Evolutionary conservation across 2,797 vertebrate genomes (phyloP).

Genomic region (Pangasius djambal): DNA sequence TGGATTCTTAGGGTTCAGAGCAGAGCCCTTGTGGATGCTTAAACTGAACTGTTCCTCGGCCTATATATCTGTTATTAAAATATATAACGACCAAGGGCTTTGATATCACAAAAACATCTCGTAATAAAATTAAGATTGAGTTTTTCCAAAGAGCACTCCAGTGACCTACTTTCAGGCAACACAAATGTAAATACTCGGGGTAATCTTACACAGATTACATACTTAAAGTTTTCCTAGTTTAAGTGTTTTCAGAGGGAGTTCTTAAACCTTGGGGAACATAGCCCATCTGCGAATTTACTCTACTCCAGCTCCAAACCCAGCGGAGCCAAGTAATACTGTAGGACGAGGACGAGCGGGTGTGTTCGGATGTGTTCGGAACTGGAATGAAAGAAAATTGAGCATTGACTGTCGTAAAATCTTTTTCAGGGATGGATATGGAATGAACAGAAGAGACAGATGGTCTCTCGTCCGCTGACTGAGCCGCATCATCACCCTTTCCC

Average conservation of each 20-base stretch:
- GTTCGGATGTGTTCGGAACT: background rate
- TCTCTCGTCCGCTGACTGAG: slow-evolving; percentile 5
- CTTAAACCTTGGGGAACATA: background rate
- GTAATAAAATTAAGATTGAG: background rate
- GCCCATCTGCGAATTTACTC: background rate
- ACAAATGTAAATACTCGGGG: too few relatives aligned
- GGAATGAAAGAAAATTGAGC: background rate
- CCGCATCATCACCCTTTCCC: background rate
- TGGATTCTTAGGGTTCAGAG: background rate
- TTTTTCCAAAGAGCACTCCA: background rate
- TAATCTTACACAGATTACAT: background rate
- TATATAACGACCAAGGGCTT: background rate
- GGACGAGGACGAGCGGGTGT: background rate
- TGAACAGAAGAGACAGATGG: background rate
- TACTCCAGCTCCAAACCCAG: background rate
- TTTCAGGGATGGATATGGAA: background rate
- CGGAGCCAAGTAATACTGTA: background rate
- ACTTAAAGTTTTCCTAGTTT: too few relatives aligned
- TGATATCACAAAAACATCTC: background rate
- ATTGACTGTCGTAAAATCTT: background rate
- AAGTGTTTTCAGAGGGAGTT: background rate
- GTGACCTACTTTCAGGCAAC: background rate
- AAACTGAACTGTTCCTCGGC: background rate
- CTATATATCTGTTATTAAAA: too few relatives aligned
- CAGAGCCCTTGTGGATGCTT: background rate